Base-by-base conservation (phyloP, 2,113 vertebrate species). In the Microtus richardsoni region DNA sequence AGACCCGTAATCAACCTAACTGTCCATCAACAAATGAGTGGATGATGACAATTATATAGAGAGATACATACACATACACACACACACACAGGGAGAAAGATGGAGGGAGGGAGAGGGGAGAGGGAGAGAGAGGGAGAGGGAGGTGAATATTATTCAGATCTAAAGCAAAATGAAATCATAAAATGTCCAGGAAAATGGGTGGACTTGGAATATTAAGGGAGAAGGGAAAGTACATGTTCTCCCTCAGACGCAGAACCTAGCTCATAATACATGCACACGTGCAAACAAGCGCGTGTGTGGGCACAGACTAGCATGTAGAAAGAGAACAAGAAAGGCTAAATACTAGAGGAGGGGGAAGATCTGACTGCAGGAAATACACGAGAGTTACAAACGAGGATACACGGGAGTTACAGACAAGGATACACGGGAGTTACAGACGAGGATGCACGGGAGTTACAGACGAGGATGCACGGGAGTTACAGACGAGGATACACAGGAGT, bases 121-220 rank as follows among this genome's bases (percentile, higher is more conserved):
- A 58, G 54, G 1, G 17, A 58, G 54, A 1, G 54, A 58, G 5
- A 19, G 5, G 0, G 54, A 6, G 5, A 58, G 1, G 1, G 17
- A 1, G 17, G 19, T 11, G 7, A 83, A 41, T 83, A 62, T 41
- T 28, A 30, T 83, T 83, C 80, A 41, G 58, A 41, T 39, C 79
- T 83, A 64, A 28, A 30, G 24, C 26, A 60, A 83, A 39, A 30
- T 77, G 74, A 62, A 62, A 64, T 84, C 24, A 64, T 26, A 64
- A 84, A 64, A 44, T 84, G 30, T 30, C 1, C 54, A 62, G 52
- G 24, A 83, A 74, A 83, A 58, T 17, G 13, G 79, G 5, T 41
- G 24, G 80, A 28, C n/a, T 83, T 60, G 28, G n/a, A 60, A 60
- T 60, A 60, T 14, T 83, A 17, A 62, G 12, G 13, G 24, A 62